These are phyloP conservation scores for Lycocerus yunnanus DNA, from an alignment of 2,888 invertebrate genomes.

Conservation along the genomic window DNA sequence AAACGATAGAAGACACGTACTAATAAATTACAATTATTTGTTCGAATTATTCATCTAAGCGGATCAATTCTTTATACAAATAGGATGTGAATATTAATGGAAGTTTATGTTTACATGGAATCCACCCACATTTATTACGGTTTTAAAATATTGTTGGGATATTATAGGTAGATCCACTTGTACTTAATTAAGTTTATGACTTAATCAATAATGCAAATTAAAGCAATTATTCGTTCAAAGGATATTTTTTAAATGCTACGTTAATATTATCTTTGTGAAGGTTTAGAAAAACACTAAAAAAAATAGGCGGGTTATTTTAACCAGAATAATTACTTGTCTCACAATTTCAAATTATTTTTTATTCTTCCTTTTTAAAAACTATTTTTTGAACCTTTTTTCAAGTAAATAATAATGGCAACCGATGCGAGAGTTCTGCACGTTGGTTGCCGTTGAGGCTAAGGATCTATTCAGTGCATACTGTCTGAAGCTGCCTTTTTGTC, in stretches of 20 bases:
- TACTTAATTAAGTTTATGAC: not conserved
- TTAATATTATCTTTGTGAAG: not conserved
- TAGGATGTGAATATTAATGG: not conserved
- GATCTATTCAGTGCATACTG: too few relatives aligned
- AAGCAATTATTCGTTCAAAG: not conserved
- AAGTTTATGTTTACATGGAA: not conserved
- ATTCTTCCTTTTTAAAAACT: too few relatives aligned
- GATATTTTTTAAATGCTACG: not conserved
- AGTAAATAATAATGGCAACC: too few relatives aligned
- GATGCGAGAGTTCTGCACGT: too few relatives aligned
- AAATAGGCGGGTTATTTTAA: not conserved
- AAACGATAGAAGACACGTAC: not conserved
- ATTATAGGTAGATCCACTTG: not conserved
- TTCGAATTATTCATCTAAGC: not conserved
- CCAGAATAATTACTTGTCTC: not conserved
- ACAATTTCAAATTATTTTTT: too few relatives aligned
- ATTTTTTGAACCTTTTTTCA: too few relatives aligned
- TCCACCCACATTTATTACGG: not conserved
- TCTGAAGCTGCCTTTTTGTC: not conserved
- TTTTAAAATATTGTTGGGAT: not conserved
- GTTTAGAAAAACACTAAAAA: not conserved
- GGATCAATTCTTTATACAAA: not conserved
- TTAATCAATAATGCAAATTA: not conserved
- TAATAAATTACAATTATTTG: not conserved
- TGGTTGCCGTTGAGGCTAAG: too few relatives aligned